These are phyloP conservation scores for Volucella inflata DNA, from an alignment of 2,888 invertebrate species.

Conservation along the genomic window DNA sequence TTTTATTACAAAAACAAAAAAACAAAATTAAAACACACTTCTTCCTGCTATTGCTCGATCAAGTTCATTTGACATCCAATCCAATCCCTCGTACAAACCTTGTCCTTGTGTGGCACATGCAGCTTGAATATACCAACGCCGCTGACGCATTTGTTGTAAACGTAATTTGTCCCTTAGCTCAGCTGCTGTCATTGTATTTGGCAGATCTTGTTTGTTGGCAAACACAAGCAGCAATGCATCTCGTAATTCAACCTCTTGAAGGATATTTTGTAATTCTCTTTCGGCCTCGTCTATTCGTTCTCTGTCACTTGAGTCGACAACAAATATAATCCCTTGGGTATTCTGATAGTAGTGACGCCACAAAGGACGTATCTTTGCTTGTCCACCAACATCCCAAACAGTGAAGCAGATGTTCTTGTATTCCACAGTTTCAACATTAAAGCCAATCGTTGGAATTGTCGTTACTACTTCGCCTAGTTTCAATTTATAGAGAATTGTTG, in stretches of 20 bases:
- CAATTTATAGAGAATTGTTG: slow-evolving; percentile 77
- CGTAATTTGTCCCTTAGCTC: slow-evolving; percentile 71
- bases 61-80: slow-evolving; percentile 76
- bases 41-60: slow-evolving; percentile 40
- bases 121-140: slow-evolving; percentile 75
- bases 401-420: slow-evolving; percentile 77
- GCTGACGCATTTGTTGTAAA: slow-evolving; percentile 53
- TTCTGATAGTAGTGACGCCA: slow-evolving; percentile 77
- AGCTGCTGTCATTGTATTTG: slow-evolving; percentile 74
- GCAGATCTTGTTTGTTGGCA: slow-evolving; percentile 76
- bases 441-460: slow-evolving; percentile 77
- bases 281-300: slow-evolving; percentile 72
- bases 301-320: slow-evolving; percentile 76
- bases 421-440: slow-evolving; percentile 76
- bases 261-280: slow-evolving; percentile 67
- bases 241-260: slow-evolving; percentile 70
- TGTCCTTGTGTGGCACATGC: slow-evolving; percentile 73
- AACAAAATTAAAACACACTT: slow-evolving; percentile 28
- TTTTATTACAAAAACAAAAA: background rate
- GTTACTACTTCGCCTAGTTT: slow-evolving; percentile 76
- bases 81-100: slow-evolving; percentile 76
- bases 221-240: slow-evolving; percentile 74
- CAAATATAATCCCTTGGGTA: slow-evolving; percentile 76
- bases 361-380: slow-evolving; percentile 76
- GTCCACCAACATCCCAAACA: slow-evolving; percentile 77